Base-by-base conservation (phyloP, 2,888 invertebrate species). In the Drosophila falleni region DNA sequence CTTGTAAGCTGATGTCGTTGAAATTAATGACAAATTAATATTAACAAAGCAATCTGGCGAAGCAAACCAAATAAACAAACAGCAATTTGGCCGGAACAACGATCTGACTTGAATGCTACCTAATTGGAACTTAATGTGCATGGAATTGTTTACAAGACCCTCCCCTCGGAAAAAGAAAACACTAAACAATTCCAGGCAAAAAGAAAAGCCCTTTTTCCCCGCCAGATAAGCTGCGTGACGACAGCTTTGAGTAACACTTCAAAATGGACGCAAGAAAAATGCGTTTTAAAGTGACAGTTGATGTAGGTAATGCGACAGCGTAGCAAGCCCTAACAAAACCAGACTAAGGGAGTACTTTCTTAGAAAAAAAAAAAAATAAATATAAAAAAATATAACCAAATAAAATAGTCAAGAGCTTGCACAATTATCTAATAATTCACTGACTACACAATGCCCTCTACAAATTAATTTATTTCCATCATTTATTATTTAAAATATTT, bases 211-310 rank as follows among this genome's bases (percentile, higher is more conserved):
- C 33, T 13, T 35, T 35, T 19, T 37, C 44, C 42, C 19, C 9
- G 26, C 19, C n/a, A 73, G 89, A 87, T 89, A 87, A 83, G 78
- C 67, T 60, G 55, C 59, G 67, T 54, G 81, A 51, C 76, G 81
- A 81, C 77, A 81, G 86, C 81, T 75, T 70, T 78, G 71, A 89
- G 72, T 70, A 78, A 74, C 81, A 84, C 89, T 89, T 84, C 69
- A 72, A 70, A 61, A 23, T 42, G 55, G 46, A 23, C 59, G 55
- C 19, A 83, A 80, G 81, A 87, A 87, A 89, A 84, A 84, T 86
- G 83, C 89, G 87, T 84, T 89, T 87, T 84, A 89, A 89, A 87
- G 84, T 84, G 89, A 89, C 87, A 80, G 76, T 83, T 89, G 81
- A 83, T 83, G 78, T 88, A 88, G 83, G 83, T 83, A 83, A 87